Base-by-base conservation (phyloP, 2,797 vertebrate species). In the Pempheris klunzingeri region DNA sequence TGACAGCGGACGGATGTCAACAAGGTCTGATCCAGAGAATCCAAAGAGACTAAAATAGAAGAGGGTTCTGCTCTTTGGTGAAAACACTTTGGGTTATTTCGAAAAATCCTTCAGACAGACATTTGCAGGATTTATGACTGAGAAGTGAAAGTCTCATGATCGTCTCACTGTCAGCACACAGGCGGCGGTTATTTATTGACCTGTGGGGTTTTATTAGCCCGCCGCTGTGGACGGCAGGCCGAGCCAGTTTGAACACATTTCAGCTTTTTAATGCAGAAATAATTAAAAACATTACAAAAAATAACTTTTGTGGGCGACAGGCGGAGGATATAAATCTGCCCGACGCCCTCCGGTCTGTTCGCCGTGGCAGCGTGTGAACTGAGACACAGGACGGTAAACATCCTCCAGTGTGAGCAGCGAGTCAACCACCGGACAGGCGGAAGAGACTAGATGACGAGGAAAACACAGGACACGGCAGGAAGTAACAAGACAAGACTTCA, bases 271-370 rank as follows among this genome's bases (percentile, higher is more conserved):
- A 87, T 80, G 62, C 71, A 71, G 62, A 72, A 82, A 80, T 82
- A 77, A 88, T 78, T 86, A 73, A 88, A 80, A 84, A 80, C 72
- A 73, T 82, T 69, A 53, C n/a, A 74, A 82, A 69, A 46, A 12
- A 28, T 28, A 72, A 64, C 32, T 39, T 76, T 79, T 77, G 49
- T 77, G 70, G 75, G 65, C 57, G 70, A 60, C 65, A 39, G 59
- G 32, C 49, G 52, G 77, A 39, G 80, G 71, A 49, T 18, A 68
- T 86, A 82, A 83, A 87, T 80, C 67, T 68, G 68, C 43, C 59
- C 39, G 85, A 87, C 85, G 81, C 77, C 80, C 83, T 69, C 54
- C 7, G 83, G 81, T 80, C 72, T 78, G 66, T 81, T 80, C 78
- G 81, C 71, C 86, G 38, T 55, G 65, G 30, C 0, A 38, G 54